Conservation (phyloP, 2,888 invertebrate species). For the Caradrina clavipalpis region DNA sequence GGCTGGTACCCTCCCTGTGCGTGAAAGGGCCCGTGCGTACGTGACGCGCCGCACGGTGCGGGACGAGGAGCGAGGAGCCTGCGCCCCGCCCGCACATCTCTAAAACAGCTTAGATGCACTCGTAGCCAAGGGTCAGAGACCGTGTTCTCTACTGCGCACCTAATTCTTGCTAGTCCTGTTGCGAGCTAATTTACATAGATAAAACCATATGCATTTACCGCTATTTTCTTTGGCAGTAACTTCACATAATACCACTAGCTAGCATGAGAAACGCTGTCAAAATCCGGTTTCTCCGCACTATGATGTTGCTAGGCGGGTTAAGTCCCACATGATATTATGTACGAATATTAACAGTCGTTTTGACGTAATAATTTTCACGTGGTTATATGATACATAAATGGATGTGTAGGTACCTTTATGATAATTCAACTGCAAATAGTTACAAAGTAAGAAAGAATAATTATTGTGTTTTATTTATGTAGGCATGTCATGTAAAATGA, state of each 20-base stretch:
- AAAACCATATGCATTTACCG: constrained; percentile 72
- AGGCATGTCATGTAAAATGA: neutral
- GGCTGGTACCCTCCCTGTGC: constrained; percentile 72
- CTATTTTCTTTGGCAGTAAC: constrained; percentile 69
- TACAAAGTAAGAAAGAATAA: neutral
- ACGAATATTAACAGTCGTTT: constrained; percentile 72
- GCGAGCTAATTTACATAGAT: constrained; percentile 74
- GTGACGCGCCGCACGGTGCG: constrained; percentile 79
- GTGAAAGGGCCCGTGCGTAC: constrained; percentile 84
- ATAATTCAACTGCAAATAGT: neutral
- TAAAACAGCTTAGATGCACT: constrained; percentile 79
- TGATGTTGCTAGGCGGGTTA: constrained; percentile 79
- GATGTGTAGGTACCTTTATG: constrained; percentile 1
- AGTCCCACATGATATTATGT: constrained; percentile 69
- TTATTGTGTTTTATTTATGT: neutral
- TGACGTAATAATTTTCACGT: constrained; percentile 70
- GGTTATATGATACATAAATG: constrained; percentile 7
- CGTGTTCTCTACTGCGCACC: constrained; percentile 73
- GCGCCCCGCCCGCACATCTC: constrained; percentile 80
- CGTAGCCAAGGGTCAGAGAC: constrained; percentile 78
- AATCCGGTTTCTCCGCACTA: constrained; percentile 85
- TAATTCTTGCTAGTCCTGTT: constrained; percentile 66
- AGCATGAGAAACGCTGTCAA: constrained; percentile 74
- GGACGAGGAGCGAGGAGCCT: constrained; percentile 73
- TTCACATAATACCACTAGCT: constrained; percentile 71